Conservation (phyloP, 2,888 invertebrate species). For the Unio delphinus region DNA sequence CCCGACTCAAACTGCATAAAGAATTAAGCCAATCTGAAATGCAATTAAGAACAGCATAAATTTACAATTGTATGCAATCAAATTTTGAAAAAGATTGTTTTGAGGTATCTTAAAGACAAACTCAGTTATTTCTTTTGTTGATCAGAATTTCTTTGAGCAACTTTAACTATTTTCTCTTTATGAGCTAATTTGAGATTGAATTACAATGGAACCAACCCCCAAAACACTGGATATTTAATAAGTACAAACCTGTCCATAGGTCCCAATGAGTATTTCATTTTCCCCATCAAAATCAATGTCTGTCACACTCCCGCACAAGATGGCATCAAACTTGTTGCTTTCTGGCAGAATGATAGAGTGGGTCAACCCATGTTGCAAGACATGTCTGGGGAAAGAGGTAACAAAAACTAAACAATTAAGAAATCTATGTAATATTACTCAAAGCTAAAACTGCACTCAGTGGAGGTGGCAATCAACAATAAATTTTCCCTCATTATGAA, state of each 20-base stretch:
- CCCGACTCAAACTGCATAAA: too few species aligned
- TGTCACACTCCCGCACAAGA: conserved; percentile 77
- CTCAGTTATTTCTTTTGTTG: background rate
- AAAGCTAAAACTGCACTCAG: background rate
- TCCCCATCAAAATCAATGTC: conserved; percentile 82
- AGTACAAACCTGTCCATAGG: conserved; percentile 76
- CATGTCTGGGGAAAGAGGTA: conserved; percentile 46
- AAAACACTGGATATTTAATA: background rate
- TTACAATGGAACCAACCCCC: background rate
- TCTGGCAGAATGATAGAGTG: conserved; percentile 66
- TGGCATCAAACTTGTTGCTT: conserved; percentile 76
- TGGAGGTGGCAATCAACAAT: too few species aligned
- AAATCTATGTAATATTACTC: background rate
- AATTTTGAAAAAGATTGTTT: too few species aligned
- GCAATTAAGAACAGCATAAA: too few species aligned
- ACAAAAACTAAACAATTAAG: background rate
- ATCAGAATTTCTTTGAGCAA: background rate
- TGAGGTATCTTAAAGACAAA: too few species aligned
- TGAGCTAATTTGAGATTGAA: too few species aligned
- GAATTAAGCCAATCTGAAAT: too few species aligned
- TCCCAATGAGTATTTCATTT: conserved; percentile 81
- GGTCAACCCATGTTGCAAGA: conserved; percentile 62
- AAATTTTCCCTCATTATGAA: too few species aligned
- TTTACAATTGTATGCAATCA: too few species aligned
- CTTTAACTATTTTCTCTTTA: too few species aligned